These are phyloP conservation scores for Lepas anatifera DNA, from an alignment of 2,888 invertebrate genomes.

Conservation along the genomic window DNA sequence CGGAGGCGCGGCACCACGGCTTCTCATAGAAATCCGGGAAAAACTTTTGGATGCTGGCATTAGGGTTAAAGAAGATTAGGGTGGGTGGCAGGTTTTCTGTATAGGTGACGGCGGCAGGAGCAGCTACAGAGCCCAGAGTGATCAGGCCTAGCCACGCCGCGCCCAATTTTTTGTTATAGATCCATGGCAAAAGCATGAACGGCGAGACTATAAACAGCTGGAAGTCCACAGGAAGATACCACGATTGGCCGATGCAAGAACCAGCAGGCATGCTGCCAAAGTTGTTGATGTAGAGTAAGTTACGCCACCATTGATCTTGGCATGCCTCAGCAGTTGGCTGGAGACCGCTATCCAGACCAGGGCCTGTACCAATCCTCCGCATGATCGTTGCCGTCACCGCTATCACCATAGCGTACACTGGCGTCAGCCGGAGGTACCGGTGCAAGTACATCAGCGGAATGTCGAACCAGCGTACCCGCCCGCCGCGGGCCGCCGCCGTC, in stretches of 20 bases:
- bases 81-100: slow-evolving; percentile 15
- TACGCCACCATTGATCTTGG: neutral
- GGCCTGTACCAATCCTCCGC: neutral
- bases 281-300: neutral
- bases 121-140: neutral
- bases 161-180: slow-evolving; percentile 16
- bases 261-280: neutral
- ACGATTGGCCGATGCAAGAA: slow-evolving; percentile 12
- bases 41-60: neutral
- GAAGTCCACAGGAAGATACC: slow-evolving; percentile 18
- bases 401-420: neutral
- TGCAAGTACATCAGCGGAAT: neutral
- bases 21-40: slow-evolving; percentile 12
- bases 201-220: slow-evolving; percentile 17
- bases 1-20: slow-evolving; percentile 17
- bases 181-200: slow-evolving; percentile 14
- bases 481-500: neutral
- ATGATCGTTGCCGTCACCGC: neutral
- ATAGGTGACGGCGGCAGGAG: slow-evolving; percentile 13
- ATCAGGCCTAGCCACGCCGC: slow-evolving; percentile 7
- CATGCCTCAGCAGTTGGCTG: neutral
- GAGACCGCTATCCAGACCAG: neutral
- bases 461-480: neutral
- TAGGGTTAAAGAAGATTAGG: neutral
- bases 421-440: slow-evolving; percentile 10